Percentiles rank a stretch among this genome's conserved stretches.
phyloP scores from a whole-genome alignment of 2,113 vertebrate genomes.

The Limanda limanda region DNA sequence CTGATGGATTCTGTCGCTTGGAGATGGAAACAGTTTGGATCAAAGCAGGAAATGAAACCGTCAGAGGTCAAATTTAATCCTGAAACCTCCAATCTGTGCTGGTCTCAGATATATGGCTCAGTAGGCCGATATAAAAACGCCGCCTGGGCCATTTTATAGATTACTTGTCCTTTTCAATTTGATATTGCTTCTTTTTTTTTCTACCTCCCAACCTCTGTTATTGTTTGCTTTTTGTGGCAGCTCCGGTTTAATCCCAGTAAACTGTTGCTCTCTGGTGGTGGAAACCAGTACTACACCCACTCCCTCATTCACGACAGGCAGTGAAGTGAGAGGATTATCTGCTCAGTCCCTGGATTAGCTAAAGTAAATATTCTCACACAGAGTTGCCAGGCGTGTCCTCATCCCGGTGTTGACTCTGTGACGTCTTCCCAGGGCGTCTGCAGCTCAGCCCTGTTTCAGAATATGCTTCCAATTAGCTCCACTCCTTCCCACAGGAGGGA shows the following conservation, averaged over 20 bases:
- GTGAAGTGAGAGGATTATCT: conserved; percentile 52
- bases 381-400: conserved; percentile 52
- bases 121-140: conserved; percentile 25
- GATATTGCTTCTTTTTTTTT: conserved; percentile 15
- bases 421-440: conserved; percentile 39
- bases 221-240: conserved; percentile 34
- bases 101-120: conserved; percentile 47
- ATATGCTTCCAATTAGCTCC: conserved; percentile 69
- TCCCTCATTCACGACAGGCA: neutral
- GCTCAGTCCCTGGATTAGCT: conserved; percentile 48
- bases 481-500: neutral
- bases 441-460: conserved; percentile 18
- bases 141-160: conserved; percentile 57
- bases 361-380: conserved; percentile 66
- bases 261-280: conserved; percentile 61
- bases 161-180: conserved; percentile 43
- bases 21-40: conserved; percentile 35
- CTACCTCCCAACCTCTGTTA: neutral
- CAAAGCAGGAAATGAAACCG: conserved; percentile 54
- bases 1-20: conserved; percentile 47
- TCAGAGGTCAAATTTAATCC: conserved; percentile 66
- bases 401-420: conserved; percentile 40
- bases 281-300: neutral
- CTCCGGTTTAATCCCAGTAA: conserved; percentile 26
- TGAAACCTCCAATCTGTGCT: conserved; percentile 23